Conservation (phyloP, 1,140 invertebrate species). For the Brachionus manjavacas region DNA sequence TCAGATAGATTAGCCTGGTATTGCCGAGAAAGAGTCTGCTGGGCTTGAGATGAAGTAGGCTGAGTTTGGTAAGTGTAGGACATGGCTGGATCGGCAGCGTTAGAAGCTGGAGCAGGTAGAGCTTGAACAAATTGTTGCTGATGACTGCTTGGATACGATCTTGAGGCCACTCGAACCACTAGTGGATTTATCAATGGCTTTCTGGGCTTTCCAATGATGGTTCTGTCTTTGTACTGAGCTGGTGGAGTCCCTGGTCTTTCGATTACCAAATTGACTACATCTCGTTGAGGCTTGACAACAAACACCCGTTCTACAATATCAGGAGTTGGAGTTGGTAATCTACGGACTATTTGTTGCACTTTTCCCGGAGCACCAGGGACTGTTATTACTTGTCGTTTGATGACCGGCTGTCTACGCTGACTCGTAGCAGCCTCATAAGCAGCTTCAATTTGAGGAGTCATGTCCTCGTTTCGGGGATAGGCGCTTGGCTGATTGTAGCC, state of each 20-base stretch:
- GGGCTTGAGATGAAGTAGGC: neutral
- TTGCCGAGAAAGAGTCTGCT: neutral
- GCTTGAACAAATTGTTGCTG: constrained; percentile 20
- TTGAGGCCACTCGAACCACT: constrained; percentile 28
- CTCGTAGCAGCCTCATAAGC: constrained; percentile 25
- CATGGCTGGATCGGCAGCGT: neutral
- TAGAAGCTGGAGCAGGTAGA: neutral
- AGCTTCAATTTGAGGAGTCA: constrained; percentile 24
- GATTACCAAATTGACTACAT: constrained; percentile 28
- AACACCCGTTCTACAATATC: constrained; percentile 38
- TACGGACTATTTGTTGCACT: constrained; percentile 17
- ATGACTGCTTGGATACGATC: neutral
- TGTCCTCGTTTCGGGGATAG: neutral
- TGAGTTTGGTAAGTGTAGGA: constrained; percentile 19
- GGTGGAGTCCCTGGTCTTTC: constrained; percentile 38
- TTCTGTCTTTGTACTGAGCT: constrained; percentile 31
- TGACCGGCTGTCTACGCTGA: constrained; percentile 25
- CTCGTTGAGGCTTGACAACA: constrained; percentile 5
- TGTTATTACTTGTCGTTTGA: constrained; percentile 33
- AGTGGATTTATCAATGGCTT: constrained; percentile 4
- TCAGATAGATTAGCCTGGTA: neutral
- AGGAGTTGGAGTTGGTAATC: constrained; percentile 33
- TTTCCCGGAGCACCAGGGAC: constrained; percentile 15
- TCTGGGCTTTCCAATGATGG: neutral
- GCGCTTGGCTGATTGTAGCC: neutral